Conservation (phyloP, 1,140 invertebrate genomes). For the Diuraphis noxia region DNA sequence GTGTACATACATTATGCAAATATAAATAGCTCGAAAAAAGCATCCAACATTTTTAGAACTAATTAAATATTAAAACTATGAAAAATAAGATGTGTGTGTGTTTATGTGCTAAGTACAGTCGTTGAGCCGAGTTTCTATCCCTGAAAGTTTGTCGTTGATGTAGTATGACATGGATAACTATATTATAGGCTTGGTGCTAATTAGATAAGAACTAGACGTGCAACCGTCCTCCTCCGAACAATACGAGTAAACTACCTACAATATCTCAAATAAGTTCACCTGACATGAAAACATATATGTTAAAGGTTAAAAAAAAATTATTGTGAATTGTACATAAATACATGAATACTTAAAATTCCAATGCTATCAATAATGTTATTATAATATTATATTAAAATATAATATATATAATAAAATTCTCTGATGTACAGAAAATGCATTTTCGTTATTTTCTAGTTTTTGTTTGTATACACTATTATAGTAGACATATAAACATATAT, state of each 20-base stretch:
- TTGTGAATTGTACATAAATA: neutral
- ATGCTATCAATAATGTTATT: neutral
- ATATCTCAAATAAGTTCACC: neutral
- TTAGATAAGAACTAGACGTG: neutral
- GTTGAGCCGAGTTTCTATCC: neutral
- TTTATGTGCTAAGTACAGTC: neutral
- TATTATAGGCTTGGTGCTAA: conserved; percentile 20
- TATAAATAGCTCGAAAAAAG: neutral
- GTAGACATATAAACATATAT: neutral
- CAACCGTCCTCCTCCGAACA: neutral
- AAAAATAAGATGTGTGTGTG: neutral
- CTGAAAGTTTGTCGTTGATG: conserved; percentile 11
- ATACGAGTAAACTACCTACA: neutral
- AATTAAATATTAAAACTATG: neutral
- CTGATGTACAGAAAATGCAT: neutral
- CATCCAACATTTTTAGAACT: neutral
- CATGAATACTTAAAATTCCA: neutral
- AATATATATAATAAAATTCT: too few relatives aligned
- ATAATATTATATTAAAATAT: neutral
- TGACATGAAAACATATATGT: neutral
- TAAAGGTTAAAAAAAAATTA: neutral
- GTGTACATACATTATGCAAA: neutral
- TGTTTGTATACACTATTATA: neutral
- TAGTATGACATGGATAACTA: conserved; percentile 28
- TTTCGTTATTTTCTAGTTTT: neutral